Conservation (phyloP, 2,797 vertebrate species). For the Coregonus ussuriensis region DNA sequence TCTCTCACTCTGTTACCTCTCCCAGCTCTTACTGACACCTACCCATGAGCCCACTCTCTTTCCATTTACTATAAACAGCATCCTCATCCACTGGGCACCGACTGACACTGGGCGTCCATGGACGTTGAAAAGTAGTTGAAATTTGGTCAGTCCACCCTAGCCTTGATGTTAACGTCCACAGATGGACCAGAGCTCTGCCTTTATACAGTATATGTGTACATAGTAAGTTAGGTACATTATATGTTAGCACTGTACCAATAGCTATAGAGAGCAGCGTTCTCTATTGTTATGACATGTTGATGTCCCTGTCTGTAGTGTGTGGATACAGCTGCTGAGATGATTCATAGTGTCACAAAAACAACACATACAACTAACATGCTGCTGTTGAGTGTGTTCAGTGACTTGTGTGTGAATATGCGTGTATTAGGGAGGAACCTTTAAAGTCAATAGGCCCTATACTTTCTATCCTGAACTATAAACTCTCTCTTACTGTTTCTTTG, state of each 20-base stretch:
- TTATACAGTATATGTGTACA: neutral
- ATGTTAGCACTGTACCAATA: neutral
- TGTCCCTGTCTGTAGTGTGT: neutral
- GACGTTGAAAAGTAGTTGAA: no score
- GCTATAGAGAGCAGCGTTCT: neutral
- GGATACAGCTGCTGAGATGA: neutral
- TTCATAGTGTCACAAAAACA: neutral
- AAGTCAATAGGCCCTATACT: neutral
- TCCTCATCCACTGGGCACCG: no score
- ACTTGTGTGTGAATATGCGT: neutral
- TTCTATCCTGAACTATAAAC: neutral
- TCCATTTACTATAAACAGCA: no score
- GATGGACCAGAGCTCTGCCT: neutral
- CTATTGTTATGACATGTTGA: neutral
- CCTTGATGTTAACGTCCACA: no score
- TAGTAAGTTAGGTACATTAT: conserved; percentile 33
- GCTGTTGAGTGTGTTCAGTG: neutral
- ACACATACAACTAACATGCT: neutral
- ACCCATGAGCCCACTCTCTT: no score
- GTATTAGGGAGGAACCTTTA: neutral
- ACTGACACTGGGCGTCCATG: no score
- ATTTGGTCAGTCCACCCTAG: no score
- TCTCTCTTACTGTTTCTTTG: neutral
- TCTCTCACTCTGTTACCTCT: no score
- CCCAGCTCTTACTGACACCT: no score